Evolutionary conservation across 2,888 invertebrate species (phyloP).

Genomic region (Agriopis aurantiaria): DNA sequence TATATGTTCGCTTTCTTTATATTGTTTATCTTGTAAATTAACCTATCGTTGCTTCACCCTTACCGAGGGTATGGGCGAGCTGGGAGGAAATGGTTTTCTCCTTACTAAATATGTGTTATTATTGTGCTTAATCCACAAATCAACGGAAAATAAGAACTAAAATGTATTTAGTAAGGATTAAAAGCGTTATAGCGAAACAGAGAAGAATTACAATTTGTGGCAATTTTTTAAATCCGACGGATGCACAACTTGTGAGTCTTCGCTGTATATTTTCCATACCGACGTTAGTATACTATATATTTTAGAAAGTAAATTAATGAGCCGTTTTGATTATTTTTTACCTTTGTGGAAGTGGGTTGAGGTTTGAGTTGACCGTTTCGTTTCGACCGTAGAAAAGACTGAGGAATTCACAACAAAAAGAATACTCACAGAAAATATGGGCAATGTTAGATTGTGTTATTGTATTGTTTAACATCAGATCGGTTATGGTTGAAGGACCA

Average conservation of each 20-base stretch:
- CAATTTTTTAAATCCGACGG: constrained; percentile 53
- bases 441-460: constrained; percentile 70
- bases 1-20: constrained; percentile 75
- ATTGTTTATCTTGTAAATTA: constrained; percentile 69
- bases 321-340: constrained; percentile 66
- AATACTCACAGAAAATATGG: constrained; percentile 79
- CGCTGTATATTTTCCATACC: constrained; percentile 84
- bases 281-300: constrained; percentile 80
- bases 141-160: not conserved
- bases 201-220: constrained; percentile 64
- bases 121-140: constrained; percentile 50
- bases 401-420: constrained; percentile 76
- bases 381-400: constrained; percentile 83
- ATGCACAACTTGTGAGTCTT: constrained; percentile 64
- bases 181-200: constrained; percentile 56
- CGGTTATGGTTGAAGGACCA: constrained; percentile 78
- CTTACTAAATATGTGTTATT: constrained; percentile 62
- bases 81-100: constrained; percentile 53
- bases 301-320: constrained; percentile 70
- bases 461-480: constrained; percentile 68
- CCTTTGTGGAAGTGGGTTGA: constrained; percentile 56
- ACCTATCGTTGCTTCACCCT: constrained; percentile 66
- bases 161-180: constrained; percentile 64
- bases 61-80: constrained; percentile 59
- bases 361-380: constrained; percentile 69